These are phyloP conservation scores for Drosophila melanosoma DNA, from an alignment of 2,888 invertebrate species.

Conservation along the genomic window DNA sequence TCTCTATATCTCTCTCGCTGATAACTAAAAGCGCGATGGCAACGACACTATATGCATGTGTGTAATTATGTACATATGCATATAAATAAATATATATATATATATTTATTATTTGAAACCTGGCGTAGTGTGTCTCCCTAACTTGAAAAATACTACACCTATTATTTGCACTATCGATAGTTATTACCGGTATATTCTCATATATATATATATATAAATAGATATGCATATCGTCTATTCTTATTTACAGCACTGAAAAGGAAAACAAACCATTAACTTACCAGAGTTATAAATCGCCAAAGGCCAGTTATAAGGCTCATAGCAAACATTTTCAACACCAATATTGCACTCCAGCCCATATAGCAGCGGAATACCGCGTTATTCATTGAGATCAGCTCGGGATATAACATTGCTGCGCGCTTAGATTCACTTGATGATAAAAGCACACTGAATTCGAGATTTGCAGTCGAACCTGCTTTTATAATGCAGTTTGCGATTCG, in stretches of 20 bases:
- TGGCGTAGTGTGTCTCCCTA: not conserved
- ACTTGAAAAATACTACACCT: not conserved
- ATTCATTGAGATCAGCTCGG: conserved; percentile 61
- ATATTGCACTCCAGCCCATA: conserved; percentile 82
- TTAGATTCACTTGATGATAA: conserved; percentile 20
- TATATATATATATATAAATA: not conserved
- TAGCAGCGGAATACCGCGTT: conserved; percentile 82
- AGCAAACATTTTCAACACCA: conserved; percentile 84
- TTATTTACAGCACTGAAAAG: conserved; percentile 41
- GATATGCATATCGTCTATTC: conserved; percentile 35
- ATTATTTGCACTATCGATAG: not conserved
- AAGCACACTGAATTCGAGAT: not conserved
- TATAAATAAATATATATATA: not conserved
- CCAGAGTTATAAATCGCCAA: conserved; percentile 83
- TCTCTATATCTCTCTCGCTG: conserved; percentile 1
- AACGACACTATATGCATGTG: not conserved
- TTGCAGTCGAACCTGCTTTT: not conserved
- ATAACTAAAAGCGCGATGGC: conserved; percentile 6
- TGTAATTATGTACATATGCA: not conserved
- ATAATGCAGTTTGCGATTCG: not conserved
- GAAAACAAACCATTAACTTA: conserved; percentile 50
- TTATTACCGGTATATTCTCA: not conserved
- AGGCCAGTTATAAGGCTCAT: conserved; percentile 84
- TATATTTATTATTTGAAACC: not conserved
- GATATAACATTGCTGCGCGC: conserved; percentile 42